Base-by-base conservation (phyloP, 1,140 invertebrate species). In the Drosophila nigrodunni region DNA sequence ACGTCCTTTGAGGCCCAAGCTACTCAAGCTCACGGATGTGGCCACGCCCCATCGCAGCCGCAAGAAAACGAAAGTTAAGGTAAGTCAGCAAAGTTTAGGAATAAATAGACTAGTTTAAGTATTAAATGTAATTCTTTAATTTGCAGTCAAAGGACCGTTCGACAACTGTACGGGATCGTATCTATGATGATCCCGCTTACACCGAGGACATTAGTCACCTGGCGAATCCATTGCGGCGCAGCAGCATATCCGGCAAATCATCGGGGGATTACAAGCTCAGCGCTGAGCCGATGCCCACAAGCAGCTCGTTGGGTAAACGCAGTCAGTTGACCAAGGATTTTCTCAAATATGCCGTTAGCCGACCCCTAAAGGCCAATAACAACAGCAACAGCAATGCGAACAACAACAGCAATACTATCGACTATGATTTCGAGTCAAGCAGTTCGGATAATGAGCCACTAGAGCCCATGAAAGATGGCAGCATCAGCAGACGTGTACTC, bases 151-250 rank as follows among this genome's bases (percentile, higher is more conserved):
- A 92, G 55, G 89, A 91, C 60, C 85, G 88, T 5, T 82, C 91
- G 11, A 50, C 88, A 0, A 83, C 73, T 6, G 89, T 92, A 5
- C 80, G 91, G 18, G 92, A 92, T 49, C 80, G 92, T 9, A 92
- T 92, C 39, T 88, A 92, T 7, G 92, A 92, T 77, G 92, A 92
- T 77, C 92, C 92, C 1, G 92, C 92, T 25, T 92, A 92, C 44
- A 92, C 92, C 2, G 92, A 92, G 50, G 92, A 92, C 60, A 92
- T 92, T 13, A 92, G 92, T 57, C 92, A 92, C 47, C 62, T 92
- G 52, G 92, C 92, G 0, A 91, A 92, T 43, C 92, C 92, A 6
- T 58, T 91, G 67, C 85, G 92, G 8, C 82, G 92, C 21, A 92
- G 77, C 72, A 92, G 92, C 68, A 69, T 91, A 44, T 89, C 89